Base-by-base conservation (phyloP, 92 coral and sea anemone species). In the Porites cylindrica region DNA sequence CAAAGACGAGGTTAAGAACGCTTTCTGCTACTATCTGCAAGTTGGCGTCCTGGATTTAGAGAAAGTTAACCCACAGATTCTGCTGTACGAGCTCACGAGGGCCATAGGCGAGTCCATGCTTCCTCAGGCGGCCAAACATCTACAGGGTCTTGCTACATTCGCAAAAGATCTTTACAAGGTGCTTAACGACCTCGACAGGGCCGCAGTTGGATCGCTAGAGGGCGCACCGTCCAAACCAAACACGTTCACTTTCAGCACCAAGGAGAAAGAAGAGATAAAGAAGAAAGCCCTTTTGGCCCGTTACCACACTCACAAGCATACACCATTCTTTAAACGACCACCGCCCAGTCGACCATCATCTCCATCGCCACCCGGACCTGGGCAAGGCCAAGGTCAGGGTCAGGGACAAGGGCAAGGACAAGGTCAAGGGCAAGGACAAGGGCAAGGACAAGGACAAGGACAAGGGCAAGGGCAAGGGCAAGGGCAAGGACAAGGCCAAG, bases 31-130 rank as follows among this genome's bases (percentile, higher is more conserved):
- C 75, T 75, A 63, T 43, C 54, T 84, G 3, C 85, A 89, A 76
- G 70, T 89, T 38, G 90, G 84, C 19, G 90, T 88, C 18, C 90
- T 88, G 29, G 84, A 88, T 56, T 56, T 73, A 75, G 66, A 56
- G 64, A 84, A 84, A 54, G 84, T 88, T 12, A 81, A 88, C 66
- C 88, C 82, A 14, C 88, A 88, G 58, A 56, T 88, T 54, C 21
- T 84, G 62, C 76, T 88, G 14, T 88, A 88, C 43, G 90, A 88
- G 76, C 53, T 88, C 16, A 82, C 77, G 0, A 83, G 54, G 52
- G 73, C 91, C 18, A 61, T 88, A 21, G 88, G 88, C 7, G 73
- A 72, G 62, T 65, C 74, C 2, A 83, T 62, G 60, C 66, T 88
- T 14, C 50, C 75, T 8, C 84, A 74, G 10, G 91, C 82, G 1